These are phyloP conservation scores for Odontamblyopus lacepedii DNA, from an alignment of 2,797 vertebrate genomes.

Conservation along the genomic window DNA sequence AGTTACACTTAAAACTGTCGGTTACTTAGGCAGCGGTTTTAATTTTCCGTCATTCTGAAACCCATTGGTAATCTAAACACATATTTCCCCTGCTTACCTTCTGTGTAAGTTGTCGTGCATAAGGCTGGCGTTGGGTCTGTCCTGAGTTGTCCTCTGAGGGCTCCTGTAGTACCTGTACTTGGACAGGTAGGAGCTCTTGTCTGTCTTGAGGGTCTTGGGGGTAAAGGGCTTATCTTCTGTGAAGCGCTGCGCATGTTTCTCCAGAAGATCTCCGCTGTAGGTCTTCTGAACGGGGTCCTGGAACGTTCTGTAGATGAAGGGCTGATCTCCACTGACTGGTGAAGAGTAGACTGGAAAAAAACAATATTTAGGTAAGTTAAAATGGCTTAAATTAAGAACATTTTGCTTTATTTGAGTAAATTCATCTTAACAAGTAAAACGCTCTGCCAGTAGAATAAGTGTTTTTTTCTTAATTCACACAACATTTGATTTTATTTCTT, in stretches of 20 bases:
- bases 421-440: too few species aligned
- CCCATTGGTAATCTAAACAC: too few species aligned
- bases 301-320: conserved; percentile 61
- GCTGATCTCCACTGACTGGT: conserved; percentile 40
- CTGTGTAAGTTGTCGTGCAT: conserved; percentile 67
- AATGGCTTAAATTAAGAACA: too few species aligned
- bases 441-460: too few species aligned
- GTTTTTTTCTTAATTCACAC: too few species aligned
- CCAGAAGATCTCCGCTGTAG: conserved; percentile 84
- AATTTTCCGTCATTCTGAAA: too few species aligned
- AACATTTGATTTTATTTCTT: too few species aligned
- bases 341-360: conserved; percentile 10
- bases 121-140: conserved; percentile 28
- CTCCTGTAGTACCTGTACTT: conserved; percentile 90
- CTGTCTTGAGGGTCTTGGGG: conserved; percentile 88
- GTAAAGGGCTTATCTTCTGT: conserved; percentile 86
- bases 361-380: too few species aligned
- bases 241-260: conserved; percentile 86
- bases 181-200: conserved; percentile 84
- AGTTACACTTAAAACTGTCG: too few species aligned
- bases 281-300: conserved; percentile 78
- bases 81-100: conserved; percentile 73
- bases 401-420: too few species aligned
- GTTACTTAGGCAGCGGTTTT: too few species aligned
- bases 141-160: conserved; percentile 68